Evolutionary conservation across 2,888 invertebrate species (phyloP).

Genomic region (Noctua comes): DNA sequence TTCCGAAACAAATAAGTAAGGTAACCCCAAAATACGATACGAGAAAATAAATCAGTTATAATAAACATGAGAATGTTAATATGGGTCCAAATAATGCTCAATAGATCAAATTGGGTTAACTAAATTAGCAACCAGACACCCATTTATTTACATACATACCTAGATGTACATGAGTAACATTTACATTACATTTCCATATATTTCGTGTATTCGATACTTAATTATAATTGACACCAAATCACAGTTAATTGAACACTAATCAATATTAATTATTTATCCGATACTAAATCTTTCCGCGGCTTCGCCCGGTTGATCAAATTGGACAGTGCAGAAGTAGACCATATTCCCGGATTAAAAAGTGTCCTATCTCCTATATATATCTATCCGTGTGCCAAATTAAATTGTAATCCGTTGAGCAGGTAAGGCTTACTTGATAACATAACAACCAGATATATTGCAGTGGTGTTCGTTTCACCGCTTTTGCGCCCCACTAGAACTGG

Average conservation of each 20-base stretch:
- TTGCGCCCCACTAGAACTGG: not conserved
- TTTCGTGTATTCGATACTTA: not conserved
- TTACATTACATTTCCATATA: conserved; percentile 10
- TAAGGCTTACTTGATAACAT: not conserved
- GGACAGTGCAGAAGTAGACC: not conserved
- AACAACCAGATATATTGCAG: not conserved
- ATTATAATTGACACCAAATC: conserved; percentile 33
- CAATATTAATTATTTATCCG: conserved; percentile 24
- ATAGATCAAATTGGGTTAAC: not conserved
- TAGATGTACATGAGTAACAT: not conserved
- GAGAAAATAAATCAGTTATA: not conserved
- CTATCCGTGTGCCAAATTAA: not conserved
- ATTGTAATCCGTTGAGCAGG: not conserved
- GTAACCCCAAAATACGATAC: not conserved
- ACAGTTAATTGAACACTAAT: conserved; percentile 24
- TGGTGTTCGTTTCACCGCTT: not conserved
- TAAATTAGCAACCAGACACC: not conserved
- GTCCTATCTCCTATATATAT: not conserved
- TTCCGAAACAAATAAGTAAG: not conserved
- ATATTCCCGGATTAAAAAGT: not conserved
- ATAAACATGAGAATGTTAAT: not conserved
- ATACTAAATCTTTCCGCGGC: not conserved
- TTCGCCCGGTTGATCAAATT: not conserved
- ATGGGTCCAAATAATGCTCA: not conserved
- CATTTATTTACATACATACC: not conserved